These are phyloP conservation scores for Mycogona germanica DNA, from an alignment of 2,888 invertebrate genomes.

Conservation along the genomic window DNA sequence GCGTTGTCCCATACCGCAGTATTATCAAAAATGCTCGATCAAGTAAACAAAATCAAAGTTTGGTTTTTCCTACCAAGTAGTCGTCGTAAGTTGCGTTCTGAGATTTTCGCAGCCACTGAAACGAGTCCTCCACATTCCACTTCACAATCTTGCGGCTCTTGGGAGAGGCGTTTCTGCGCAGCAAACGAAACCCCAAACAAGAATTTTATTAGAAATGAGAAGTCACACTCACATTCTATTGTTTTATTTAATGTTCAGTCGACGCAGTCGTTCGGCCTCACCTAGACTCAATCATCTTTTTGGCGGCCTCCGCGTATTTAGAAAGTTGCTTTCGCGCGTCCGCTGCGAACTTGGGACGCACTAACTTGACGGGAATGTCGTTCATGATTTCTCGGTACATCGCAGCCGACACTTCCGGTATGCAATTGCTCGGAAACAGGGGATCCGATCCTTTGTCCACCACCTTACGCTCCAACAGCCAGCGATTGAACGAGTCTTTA, in stretches of 20 bases:
- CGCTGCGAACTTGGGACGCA: slow-evolving; percentile 89
- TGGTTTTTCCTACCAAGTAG: slow-evolving; percentile 56
- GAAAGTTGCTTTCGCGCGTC: slow-evolving; percentile 91
- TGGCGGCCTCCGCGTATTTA: slow-evolving; percentile 90
- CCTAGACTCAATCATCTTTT: slow-evolving; percentile 86
- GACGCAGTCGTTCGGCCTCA: slow-evolving; percentile 25
- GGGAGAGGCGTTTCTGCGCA: slow-evolving; percentile 73
- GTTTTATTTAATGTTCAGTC: too few species aligned
- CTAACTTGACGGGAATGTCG: slow-evolving; percentile 90
- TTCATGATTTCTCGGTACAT: slow-evolving; percentile 98
- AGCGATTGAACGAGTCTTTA: slow-evolving; percentile 86
- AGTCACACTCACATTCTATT: too few species aligned
- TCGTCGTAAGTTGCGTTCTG: slow-evolving; percentile 90
- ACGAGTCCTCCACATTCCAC: slow-evolving; percentile 97
- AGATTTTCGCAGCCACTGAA: slow-evolving; percentile 86
- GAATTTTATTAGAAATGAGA: too few species aligned
- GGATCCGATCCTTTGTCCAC: slow-evolving; percentile 83
- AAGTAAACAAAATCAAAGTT: neutral
- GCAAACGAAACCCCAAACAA: too few species aligned
- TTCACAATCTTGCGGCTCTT: slow-evolving; percentile 95
- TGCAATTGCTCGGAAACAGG: slow-evolving; percentile 78
- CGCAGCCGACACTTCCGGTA: slow-evolving; percentile 79
- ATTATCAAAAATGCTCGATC: neutral
- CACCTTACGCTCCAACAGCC: slow-evolving; percentile 92
- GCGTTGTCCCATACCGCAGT: too few species aligned